These are phyloP conservation scores for Drosophila littoralis DNA, from an alignment of 1,140 invertebrate species.

Conservation along the genomic window DNA sequence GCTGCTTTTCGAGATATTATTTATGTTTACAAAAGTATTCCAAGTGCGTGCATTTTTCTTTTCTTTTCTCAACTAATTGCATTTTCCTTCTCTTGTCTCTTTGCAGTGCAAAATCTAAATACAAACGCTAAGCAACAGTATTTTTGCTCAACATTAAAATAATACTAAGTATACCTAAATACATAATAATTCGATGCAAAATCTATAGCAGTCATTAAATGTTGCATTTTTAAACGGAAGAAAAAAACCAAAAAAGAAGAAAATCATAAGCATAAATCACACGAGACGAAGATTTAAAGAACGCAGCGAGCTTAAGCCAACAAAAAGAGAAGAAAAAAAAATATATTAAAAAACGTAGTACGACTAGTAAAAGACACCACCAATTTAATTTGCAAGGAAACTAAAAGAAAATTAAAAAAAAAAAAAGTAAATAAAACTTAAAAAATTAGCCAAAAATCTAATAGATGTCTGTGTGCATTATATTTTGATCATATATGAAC, in stretches of 20 bases:
- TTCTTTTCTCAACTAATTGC: constrained; percentile 22
- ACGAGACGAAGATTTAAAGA: constrained; percentile 31
- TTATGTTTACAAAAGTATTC: constrained; percentile 50
- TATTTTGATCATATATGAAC: constrained; percentile 59
- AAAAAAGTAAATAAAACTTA: constrained; percentile 28
- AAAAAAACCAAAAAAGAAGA: constrained; percentile 24
- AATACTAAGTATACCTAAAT: constrained; percentile 34
- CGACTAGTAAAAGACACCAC: constrained; percentile 81
- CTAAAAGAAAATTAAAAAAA: constrained; percentile 27
- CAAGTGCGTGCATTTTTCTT: constrained; percentile 15
- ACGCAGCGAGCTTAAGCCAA: constrained; percentile 66
- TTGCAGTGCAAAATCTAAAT: constrained; percentile 60
- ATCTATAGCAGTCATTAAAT: constrained; percentile 70
- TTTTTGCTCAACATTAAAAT: constrained; percentile 77
- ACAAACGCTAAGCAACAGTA: constrained; percentile 73
- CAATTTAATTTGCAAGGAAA: constrained; percentile 72
- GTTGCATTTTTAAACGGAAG: constrained; percentile 65
- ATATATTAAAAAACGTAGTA: constrained; percentile 61
- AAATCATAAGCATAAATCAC: constrained; percentile 43
- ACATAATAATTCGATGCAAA: constrained; percentile 44
- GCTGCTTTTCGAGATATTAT: constrained; percentile 57
- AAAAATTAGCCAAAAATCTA: constrained; percentile 71
- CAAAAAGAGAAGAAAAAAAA: constrained; percentile 17
- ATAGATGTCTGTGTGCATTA: constrained; percentile 59
- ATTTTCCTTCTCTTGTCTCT: constrained; percentile 21